A percentile compares a stretch with the other conserved stretches of the same genome.
These are phyloP conservation scores for Nomada fabriciana DNA, from an alignment of 2,888 invertebrate genomes.

Conservation along the genomic window DNA sequence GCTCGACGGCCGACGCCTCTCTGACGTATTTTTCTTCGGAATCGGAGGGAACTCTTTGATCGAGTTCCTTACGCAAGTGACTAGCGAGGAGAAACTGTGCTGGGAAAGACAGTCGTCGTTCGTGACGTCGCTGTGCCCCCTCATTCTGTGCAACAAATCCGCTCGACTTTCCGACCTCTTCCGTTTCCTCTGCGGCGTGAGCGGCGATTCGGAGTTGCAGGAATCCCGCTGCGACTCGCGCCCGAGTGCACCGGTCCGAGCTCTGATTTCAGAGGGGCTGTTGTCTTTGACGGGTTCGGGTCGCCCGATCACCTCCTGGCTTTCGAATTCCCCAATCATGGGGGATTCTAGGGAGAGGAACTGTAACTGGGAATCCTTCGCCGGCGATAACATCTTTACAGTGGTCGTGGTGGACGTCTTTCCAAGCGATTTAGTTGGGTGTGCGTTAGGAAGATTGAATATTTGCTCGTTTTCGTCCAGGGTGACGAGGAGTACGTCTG, in stretches of 20 bases:
- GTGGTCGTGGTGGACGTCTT: not conserved
- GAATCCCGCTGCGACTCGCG: not conserved
- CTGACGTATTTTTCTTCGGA: not conserved
- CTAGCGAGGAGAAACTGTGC: not conserved
- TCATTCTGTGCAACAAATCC: not conserved
- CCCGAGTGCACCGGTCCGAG: not conserved
- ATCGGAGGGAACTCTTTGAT: not conserved
- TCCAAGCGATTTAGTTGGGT: not conserved
- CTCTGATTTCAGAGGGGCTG: conserved; percentile 14
- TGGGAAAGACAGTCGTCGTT: not conserved
- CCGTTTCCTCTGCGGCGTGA: not conserved
- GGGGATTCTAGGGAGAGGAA: conserved; percentile 53
- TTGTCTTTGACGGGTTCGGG: not conserved
- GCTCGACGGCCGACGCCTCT: not conserved
- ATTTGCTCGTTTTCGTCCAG: not conserved
- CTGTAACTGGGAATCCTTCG: conserved; percentile 65
- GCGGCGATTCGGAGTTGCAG: not conserved
- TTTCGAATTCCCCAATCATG: not conserved
- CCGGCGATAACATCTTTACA: conserved; percentile 62
- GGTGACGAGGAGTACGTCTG: conserved; percentile 31
- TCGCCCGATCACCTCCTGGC: not conserved
- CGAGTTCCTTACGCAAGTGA: not conserved
- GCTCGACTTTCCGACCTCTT: not conserved
- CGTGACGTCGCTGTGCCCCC: not conserved
- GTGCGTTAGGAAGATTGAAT: not conserved